phyloP scores from a whole-genome alignment of 2,797 vertebrate species.

The Brotogeris chrysoptera region DNA sequence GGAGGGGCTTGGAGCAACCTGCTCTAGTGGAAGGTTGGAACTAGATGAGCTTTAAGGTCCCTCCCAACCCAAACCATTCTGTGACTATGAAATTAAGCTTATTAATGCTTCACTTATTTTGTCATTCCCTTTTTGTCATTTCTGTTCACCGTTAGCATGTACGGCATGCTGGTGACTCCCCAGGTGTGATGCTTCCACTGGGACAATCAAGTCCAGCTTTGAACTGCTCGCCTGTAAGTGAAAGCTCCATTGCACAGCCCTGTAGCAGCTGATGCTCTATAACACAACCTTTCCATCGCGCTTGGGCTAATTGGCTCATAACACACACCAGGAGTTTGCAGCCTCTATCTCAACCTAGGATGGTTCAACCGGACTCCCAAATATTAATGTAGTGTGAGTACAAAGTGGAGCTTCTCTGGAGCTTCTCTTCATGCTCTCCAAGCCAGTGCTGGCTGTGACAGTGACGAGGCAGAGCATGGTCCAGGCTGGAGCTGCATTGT shows the following conservation, averaged over 20 bases:
- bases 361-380: neutral
- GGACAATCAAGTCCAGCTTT: neutral
- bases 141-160: neutral
- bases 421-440: neutral
- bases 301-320: neutral
- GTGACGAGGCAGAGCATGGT: rapidly evolving
- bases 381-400: neutral
- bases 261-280: neutral
- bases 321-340: neutral
- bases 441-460: neutral
- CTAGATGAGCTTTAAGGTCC: neutral
- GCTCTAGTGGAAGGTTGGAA: neutral
- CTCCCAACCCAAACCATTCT: neutral
- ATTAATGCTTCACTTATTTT: neutral
- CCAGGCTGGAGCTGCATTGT: rapidly evolving
- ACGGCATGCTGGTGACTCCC: neutral
- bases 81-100: neutral
- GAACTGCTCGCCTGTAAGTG: neutral
- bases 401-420: neutral
- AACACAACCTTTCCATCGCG: rapidly evolving
- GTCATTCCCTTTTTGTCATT: neutral
- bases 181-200: neutral
- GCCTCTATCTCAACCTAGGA: neutral
- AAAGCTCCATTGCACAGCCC: neutral
- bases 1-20: neutral